Percentiles rank a stretch among this genome's conserved stretches.
Evolutionary conservation across 2,113 vertebrate genomes (phyloP).

Genomic region (Toxotes jaculatrix): DNA sequence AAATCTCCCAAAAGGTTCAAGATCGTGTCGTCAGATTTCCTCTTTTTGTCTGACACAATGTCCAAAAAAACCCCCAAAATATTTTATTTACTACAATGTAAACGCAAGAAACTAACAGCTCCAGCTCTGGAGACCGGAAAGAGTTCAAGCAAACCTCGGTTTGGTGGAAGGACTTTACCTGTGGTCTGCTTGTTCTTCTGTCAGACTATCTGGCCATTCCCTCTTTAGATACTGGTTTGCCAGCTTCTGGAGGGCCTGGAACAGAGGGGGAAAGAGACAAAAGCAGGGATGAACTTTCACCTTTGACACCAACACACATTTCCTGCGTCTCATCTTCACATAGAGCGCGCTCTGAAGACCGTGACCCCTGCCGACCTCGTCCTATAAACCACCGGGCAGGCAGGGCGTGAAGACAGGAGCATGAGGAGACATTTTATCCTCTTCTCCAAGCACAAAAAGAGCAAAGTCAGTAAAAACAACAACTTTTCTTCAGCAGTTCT

Average conservation of each 20-base stretch:
- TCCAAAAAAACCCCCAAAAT: no score
- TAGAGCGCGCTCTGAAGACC: background rate
- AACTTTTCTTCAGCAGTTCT: background rate
- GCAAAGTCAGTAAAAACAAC: constrained; percentile 11
- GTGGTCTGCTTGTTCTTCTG: constrained; percentile 89
- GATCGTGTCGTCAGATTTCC: no score
- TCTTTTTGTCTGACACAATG: no score
- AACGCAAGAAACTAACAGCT: no score
- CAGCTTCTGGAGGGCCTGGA: constrained; percentile 94
- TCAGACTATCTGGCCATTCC: constrained; percentile 90
- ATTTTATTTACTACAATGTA: no score
- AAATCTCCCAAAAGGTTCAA: no score
- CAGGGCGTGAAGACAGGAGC: background rate
- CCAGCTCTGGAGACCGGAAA: no score
- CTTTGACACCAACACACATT: constrained; percentile 44
- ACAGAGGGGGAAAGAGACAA: constrained; percentile 27
- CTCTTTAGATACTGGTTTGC: constrained; percentile 95
- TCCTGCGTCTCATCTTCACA: constrained; percentile 50
- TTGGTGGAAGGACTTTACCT: constrained; percentile 80
- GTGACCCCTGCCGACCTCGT: constrained; percentile 34
- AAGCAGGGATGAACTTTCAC: constrained; percentile 33
- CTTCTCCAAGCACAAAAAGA: background rate
- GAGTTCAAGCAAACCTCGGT: background rate
- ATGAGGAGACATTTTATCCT: background rate
- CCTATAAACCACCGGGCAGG: constrained; percentile 42